Conservation (phyloP, 2,797 vertebrate species). For the Betta splendens region DNA sequence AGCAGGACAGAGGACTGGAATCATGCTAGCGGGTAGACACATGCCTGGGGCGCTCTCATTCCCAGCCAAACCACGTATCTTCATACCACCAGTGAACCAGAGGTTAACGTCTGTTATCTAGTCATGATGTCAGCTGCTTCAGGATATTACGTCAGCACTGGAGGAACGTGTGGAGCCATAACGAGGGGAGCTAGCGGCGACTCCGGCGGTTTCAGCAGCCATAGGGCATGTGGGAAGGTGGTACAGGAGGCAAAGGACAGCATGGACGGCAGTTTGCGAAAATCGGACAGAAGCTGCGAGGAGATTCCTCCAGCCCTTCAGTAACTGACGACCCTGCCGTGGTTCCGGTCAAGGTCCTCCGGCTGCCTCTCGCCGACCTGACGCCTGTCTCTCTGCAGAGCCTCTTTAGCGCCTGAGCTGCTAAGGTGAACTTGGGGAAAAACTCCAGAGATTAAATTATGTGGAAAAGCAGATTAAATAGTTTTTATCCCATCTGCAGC, state of each 20-base stretch:
- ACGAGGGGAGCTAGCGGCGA: slow-evolving; percentile 19
- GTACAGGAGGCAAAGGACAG: neutral
- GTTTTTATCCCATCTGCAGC: slow-evolving; percentile 56
- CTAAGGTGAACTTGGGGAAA: slow-evolving; percentile 65
- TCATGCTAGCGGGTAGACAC: slow-evolving; percentile 56
- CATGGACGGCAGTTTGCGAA: neutral
- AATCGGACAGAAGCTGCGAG: slow-evolving; percentile 23
- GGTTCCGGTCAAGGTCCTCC: slow-evolving; percentile 53
- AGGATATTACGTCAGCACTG: slow-evolving; percentile 35
- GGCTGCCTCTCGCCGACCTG: slow-evolving; percentile 51
- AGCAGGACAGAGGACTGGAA: slow-evolving; percentile 54
- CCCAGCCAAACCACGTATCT: slow-evolving; percentile 53
- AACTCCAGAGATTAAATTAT: slow-evolving; percentile 68
- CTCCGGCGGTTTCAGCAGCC: no score
- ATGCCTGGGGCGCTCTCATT: slow-evolving; percentile 53
- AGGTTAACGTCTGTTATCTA: slow-evolving; percentile 52
- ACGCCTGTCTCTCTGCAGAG: slow-evolving; percentile 38
- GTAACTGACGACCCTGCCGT: slow-evolving; percentile 49
- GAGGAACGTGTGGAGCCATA: slow-evolving; percentile 27
- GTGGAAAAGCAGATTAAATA: slow-evolving; percentile 71
- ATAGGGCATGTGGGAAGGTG: no score
- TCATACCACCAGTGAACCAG: slow-evolving; percentile 48
- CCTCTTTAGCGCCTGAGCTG: slow-evolving; percentile 53
- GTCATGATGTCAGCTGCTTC: slow-evolving; percentile 43
- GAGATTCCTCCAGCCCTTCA: slow-evolving; percentile 26